Base-by-base conservation (phyloP, 2,113 vertebrate genomes). In the Merops nubicus region DNA sequence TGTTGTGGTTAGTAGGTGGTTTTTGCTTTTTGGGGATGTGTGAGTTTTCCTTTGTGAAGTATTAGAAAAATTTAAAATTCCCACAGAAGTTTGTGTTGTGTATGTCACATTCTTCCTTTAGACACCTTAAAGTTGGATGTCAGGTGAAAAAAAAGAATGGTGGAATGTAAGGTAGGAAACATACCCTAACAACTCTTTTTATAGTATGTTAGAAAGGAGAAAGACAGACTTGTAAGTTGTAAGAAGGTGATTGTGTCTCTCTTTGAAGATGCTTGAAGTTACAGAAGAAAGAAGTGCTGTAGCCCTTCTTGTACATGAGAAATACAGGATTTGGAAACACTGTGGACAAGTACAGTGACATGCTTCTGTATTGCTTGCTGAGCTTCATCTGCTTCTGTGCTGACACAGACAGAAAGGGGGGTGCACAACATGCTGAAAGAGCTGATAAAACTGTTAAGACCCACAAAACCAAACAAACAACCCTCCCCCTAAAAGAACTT, bases 1-100 rank as follows among this genome's bases (percentile, higher is more conserved):
- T 72, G 23, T 12, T 63, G 11, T 6, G 12, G 19, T 21, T 62
- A 9, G 8, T 72, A 29, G 18, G 12, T 53, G 16, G 20, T 48
- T 33, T 53, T 48, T 60, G 11, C 40, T 50, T 77, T 64, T 50
- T 36, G 6, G 2, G 25, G 28, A 33, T 29, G 10, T 26, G 9
- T 17, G 21, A 26, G 15, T 57, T 36, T 9, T 48, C 8, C 11
- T 19, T 8, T 40, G 4, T 31, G 21, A 79, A 33, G 2, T n/a
- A 42, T 21, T 72, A 60, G 17, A 74, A 60, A 85, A 86, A 48
- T 3, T 48, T 31, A 36, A 57, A 45, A n/a, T 23, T 23, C 9
- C 4, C 3, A 26, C 9, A 18, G 8, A 47, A 64, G 2, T 22
- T 29, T 22, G 1, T 12, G 8, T 22, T 18, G 1, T 26, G 3